Base-by-base conservation (phyloP, 2,888 invertebrate species). In the Spodoptera picta region DNA sequence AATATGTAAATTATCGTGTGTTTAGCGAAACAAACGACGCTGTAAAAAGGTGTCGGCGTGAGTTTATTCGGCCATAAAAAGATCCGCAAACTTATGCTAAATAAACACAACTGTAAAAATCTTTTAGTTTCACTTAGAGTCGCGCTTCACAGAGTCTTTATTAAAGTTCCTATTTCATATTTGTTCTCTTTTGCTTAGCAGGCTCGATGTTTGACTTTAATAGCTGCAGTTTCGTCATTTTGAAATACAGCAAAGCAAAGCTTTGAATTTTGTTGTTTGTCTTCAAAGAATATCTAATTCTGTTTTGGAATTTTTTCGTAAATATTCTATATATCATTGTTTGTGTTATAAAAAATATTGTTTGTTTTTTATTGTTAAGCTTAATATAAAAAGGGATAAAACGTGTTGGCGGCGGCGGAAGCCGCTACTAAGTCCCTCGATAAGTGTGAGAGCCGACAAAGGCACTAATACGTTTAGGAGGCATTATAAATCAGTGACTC, bases 371-470 rank as follows among this genome's bases (percentile, higher is more conserved):
- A 79, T 80, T 79, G 64, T 80, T 74, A 54, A 70, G 84, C 86
- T 79, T 66, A 65, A 73, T 79, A 74, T 69, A 80, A 80, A 27
- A 78, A 87, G 83, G 82, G 64, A 79, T 62, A 73, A 79, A 80
- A 79, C 78, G 66, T 65, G 65, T 77, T 63, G 72, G 74, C 80
- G 78, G 72, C 81, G 87, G 88, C 92, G 92, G 92, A 92, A 93
- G 92, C 91, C 86, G 82, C 77, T 79, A 80, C 85, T 79, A 73
- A 79, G 81, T 71, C 69, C 73, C 57, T 74, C 86, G 92, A 92
- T 92, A 92, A 91, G 86, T 83, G 83, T 83, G 81, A 73, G 77
- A 75, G 91, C 93, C 94, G 94, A 93, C 94, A 94, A 94, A 93
- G 93, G 88, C 79, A 82, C 87, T 89, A 91, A 90, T 89, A 89